Base-by-base conservation (phyloP, 2,888 invertebrate genomes). In the Ecliptopera silaceata region DNA sequence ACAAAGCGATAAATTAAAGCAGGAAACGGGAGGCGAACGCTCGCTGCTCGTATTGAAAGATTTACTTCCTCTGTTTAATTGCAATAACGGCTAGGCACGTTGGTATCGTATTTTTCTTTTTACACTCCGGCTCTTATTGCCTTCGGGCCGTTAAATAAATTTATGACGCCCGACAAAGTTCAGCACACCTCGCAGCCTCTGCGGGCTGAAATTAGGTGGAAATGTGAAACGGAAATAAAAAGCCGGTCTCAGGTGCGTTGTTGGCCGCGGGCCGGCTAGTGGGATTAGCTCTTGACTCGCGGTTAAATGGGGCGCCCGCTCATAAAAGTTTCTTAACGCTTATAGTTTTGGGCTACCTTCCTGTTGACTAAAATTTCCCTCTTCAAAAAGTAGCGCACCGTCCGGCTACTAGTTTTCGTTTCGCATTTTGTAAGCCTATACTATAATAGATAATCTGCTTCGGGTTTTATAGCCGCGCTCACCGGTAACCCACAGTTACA, bases 1-100 rank as follows among this genome's bases (percentile, higher is more conserved):
- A 90, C 90, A 90, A 90, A 87, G 88, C 89, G 80, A 90, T 91
- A 91, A 90, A 90, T 91, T 86, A 88, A 87, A 79, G 82, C 84
- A 79, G 86, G 80, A 85, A 90, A 80, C 86, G 84, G 84, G 82
- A 87, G 83, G 84, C 86, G 82, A 88, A 85, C 81, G 87, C 72
- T 82, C 76, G 79, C 80, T 72, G 85, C 86, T 87, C 87, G 89
- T 89, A 91, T 90, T 89, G 90, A 91, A 90, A 91, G 90, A 91
- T 91, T 90, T 91, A 91, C 90, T 91, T 90, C 90, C 90, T 87
- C 87, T 88, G 90, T 91, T 91, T 91, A 91, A 91, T 91, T 91
- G 90, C 90, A 91, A 90, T 91, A 90, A 90, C 91, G 90, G 88
- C 89, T 88, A 88, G 89, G 91, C 91, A 90, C 91, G 91, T 90